Conservation (phyloP, 2,888 invertebrate genomes). For the Ectemnius lituratus region DNA sequence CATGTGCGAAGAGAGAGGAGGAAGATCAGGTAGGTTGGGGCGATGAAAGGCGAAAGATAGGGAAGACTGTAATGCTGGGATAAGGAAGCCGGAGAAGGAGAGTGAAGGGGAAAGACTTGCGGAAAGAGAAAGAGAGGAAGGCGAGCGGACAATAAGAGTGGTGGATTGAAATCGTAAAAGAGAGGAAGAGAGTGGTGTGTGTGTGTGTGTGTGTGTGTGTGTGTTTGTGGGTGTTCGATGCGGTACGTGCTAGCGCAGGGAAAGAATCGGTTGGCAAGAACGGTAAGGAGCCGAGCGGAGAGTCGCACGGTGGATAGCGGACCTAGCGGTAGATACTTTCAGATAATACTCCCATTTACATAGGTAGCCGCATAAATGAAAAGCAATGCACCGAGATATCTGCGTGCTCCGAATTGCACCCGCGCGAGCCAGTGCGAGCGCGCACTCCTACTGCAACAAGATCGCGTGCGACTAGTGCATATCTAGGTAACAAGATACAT, state of each 20-base stretch:
- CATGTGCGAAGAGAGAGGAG: background rate
- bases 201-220: no score
- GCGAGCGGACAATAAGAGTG: no score
- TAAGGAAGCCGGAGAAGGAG: no score
- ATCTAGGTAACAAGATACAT: slow-evolving; percentile 42
- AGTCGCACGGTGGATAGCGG: slow-evolving; percentile 72
- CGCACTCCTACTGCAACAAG: background rate
- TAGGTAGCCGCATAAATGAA: slow-evolving; percentile 60
- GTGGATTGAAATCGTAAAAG: no score
- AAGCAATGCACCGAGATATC: slow-evolving; percentile 39
- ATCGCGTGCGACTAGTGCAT: slow-evolving; percentile 17
- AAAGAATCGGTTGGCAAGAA: slow-evolving; percentile 32
- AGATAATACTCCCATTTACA: slow-evolving; percentile 70
- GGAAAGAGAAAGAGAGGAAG: background rate
- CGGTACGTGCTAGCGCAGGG: no score
- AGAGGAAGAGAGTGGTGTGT: no score
- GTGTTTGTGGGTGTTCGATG: no score
- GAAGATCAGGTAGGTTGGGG: background rate
- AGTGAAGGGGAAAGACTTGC: background rate
- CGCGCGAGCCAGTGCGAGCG: slow-evolving; percentile 9
- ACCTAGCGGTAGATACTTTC: slow-evolving; percentile 71
- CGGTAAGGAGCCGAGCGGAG: slow-evolving; percentile 59
- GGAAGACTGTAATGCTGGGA: background rate
- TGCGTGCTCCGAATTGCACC: no score
- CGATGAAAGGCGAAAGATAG: background rate